These are phyloP conservation scores for Chondrosia reniformis DNA, from an alignment of 37 sponge, comb jelly and placozoan species.

Conservation along the genomic window DNA sequence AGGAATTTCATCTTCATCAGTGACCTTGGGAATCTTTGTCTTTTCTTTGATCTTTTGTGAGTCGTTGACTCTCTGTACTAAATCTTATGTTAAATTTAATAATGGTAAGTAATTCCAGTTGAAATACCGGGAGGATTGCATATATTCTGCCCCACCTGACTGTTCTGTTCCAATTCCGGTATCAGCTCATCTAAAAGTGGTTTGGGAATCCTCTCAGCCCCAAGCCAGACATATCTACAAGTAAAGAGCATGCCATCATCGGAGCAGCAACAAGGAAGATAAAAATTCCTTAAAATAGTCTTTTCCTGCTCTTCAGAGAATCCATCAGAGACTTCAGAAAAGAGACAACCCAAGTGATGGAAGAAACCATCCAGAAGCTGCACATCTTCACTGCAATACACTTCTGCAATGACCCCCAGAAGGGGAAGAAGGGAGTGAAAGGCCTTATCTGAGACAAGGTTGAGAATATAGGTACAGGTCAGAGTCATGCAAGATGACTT, in stretches of 20 bases:
- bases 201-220: constrained; percentile 20
- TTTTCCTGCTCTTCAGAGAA: constrained; percentile 25
- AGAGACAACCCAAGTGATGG: constrained; percentile 37
- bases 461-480: constrained; percentile 37
- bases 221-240: constrained; percentile 49
- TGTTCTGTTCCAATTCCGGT: constrained; percentile 29
- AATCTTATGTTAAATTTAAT: too few species aligned
- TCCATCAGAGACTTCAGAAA: constrained; percentile 8
- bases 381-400: constrained; percentile 5
- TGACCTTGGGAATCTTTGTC: too few species aligned
- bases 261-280: constrained; percentile 46
- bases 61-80: too few species aligned
- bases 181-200: constrained; percentile 37
- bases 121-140: too few species aligned
- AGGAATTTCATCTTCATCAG: too few species aligned
- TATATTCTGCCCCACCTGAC: constrained; percentile 32
- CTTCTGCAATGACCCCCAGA: constrained; percentile 48
- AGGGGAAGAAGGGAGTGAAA: constrained; percentile 29
- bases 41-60: too few species aligned
- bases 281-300: constrained; percentile 51
- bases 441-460: constrained; percentile 57
- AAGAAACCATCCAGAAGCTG: constrained; percentile 63
- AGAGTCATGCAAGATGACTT: constrained; percentile 46
- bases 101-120: too few species aligned
- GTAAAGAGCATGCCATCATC: constrained; percentile 52